phyloP scores from a whole-genome alignment of 2,888 invertebrate species.

The Crioceris asparagi region DNA sequence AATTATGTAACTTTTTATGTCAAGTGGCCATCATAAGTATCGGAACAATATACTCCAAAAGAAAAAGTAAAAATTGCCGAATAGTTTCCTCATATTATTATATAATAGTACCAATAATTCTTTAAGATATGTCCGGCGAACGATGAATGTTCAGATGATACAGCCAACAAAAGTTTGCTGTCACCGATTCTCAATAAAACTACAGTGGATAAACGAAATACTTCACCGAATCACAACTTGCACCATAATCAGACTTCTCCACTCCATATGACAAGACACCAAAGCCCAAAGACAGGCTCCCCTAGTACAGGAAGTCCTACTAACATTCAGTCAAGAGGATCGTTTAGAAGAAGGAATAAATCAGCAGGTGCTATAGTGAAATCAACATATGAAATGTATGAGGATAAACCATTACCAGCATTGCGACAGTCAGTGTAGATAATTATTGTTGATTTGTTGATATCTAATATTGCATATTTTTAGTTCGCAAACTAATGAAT shows the following conservation, averaged over 20 bases:
- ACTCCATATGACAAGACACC: slow-evolving; percentile 37
- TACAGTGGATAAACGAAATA: slow-evolving; percentile 35
- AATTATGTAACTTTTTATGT: too few relatives aligned
- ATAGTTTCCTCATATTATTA: too few relatives aligned
- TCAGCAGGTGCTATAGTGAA: slow-evolving; percentile 49
- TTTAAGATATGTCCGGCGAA: slow-evolving; percentile 45
- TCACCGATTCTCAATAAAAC: slow-evolving; percentile 33
- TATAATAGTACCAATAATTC: too few relatives aligned
- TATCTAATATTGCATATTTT: slow-evolving; percentile 3
- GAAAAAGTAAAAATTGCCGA: too few relatives aligned
- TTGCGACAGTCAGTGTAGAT: slow-evolving; percentile 61
- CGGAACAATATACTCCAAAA: too few relatives aligned
- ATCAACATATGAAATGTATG: slow-evolving; percentile 76
- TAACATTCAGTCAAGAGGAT: slow-evolving; percentile 40
- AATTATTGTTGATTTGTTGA: not conserved
- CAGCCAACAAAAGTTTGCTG: slow-evolving; percentile 35
- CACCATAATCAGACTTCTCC: slow-evolving; percentile 43
- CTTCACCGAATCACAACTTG: slow-evolving; percentile 37
- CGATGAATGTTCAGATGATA: slow-evolving; percentile 47
- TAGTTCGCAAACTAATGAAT: slow-evolving; percentile 77
- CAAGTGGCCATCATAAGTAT: too few relatives aligned
- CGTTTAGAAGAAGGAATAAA: slow-evolving; percentile 50
- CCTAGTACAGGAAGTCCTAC: slow-evolving; percentile 43
- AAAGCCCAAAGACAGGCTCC: slow-evolving; percentile 40
- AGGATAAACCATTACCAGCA: slow-evolving; percentile 75